Percentiles rank a stretch among this genome's conserved stretches.
Evolutionary conservation across 2,888 invertebrate species (phyloP).

Genomic region (Erebia aethiops): DNA sequence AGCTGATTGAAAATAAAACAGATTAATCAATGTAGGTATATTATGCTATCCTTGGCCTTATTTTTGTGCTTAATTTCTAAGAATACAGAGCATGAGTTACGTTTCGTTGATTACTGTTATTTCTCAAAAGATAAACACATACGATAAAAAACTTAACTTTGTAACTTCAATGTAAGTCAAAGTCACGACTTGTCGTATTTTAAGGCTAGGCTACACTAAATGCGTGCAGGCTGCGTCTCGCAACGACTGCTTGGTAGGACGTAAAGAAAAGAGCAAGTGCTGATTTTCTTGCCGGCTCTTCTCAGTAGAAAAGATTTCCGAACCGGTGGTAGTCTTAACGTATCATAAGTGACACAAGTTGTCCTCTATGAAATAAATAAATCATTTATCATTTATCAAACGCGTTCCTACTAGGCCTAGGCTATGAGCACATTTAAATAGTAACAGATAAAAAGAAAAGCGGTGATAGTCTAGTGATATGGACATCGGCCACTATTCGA

Average conservation of each 20-base stretch:
- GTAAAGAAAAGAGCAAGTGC: no score
- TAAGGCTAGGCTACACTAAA: not conserved
- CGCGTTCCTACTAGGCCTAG: no score
- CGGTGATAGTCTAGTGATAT: no score
- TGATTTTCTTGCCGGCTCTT: no score
- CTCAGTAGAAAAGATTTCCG: no score
- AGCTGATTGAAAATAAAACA: not conserved
- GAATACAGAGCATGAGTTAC: not conserved
- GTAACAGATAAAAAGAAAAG: no score
- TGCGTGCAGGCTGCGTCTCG: not conserved
- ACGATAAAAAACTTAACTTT: constrained; percentile 11
- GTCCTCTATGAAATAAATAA: no score
- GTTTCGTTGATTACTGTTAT: not conserved
- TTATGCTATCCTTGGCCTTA: not conserved
- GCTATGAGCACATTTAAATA: no score
- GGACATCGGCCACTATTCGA: no score
- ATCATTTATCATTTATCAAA: no score
- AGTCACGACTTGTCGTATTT: constrained; percentile 22
- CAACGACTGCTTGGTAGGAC: not conserved
- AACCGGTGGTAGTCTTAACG: no score
- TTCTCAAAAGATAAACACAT: not conserved
- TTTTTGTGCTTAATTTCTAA: not conserved
- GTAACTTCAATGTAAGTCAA: constrained; percentile 22
- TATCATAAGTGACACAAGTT: no score
- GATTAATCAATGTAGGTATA: not conserved